These are phyloP conservation scores for Epirrhoe alternata DNA, from an alignment of 2,888 invertebrate species.

Conservation along the genomic window DNA sequence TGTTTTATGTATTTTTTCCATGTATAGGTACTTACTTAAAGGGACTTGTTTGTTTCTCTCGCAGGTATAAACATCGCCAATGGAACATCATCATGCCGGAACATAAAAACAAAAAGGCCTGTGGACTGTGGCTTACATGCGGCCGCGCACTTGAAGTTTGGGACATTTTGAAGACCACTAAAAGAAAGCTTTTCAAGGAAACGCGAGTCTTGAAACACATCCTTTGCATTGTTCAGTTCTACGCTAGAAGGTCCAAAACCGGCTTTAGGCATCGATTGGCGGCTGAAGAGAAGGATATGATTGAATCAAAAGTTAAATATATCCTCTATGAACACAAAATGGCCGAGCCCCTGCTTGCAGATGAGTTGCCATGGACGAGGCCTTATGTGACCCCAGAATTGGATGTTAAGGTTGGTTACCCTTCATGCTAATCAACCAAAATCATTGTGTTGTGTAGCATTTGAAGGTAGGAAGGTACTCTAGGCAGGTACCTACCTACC, in stretches of 20 bases:
- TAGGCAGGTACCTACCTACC: no score
- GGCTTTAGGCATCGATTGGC: conserved; percentile 42
- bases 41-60: not conserved
- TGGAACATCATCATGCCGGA: conserved; percentile 75
- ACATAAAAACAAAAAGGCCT: conserved; percentile 56
- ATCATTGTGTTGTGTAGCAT: no score
- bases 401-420: conserved; percentile 44
- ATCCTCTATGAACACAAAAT: conserved; percentile 56
- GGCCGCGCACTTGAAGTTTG: conserved; percentile 69
- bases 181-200: conserved; percentile 56
- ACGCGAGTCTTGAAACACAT: conserved; percentile 59
- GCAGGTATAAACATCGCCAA: conserved; percentile 68
- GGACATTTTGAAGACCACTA: conserved; percentile 61
- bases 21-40: no score
- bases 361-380: conserved; percentile 49
- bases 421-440: no score
- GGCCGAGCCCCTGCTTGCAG: conserved; percentile 36
- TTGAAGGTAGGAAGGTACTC: no score
- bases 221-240: conserved; percentile 66
- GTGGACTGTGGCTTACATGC: conserved; percentile 65
- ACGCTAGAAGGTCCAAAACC: conserved; percentile 45
- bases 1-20: no score
- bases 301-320: conserved; percentile 58
- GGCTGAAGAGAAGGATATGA: conserved; percentile 55
- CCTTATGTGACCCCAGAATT: conserved; percentile 67